phyloP scores from a whole-genome alignment of 2,888 invertebrate species.

The Meiosimyza platycephala region DNA sequence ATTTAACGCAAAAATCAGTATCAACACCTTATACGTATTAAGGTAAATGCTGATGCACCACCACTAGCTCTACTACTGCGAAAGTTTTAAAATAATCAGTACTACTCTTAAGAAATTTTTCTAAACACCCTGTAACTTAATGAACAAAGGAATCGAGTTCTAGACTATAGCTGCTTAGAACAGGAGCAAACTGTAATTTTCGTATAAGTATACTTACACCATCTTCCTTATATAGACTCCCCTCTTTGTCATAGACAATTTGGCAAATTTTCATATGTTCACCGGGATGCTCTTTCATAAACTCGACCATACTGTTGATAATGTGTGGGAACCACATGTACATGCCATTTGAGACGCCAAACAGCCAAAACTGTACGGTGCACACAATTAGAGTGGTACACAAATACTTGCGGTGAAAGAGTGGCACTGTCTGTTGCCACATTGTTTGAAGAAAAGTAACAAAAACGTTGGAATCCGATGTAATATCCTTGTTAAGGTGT shows the following conservation, averaged over 20 bases:
- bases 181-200: too few relatives aligned
- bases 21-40: too few relatives aligned
- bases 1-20: too few relatives aligned
- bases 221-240: constrained; percentile 44
- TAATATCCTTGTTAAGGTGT: constrained; percentile 27
- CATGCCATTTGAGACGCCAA: constrained; percentile 57
- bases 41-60: too few relatives aligned
- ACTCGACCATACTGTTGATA: constrained; percentile 58
- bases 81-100: too few relatives aligned
- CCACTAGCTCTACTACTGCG: too few relatives aligned
- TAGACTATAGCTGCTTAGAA: too few relatives aligned
- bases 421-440: constrained; percentile 61
- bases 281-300: constrained; percentile 51
- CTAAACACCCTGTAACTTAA: too few relatives aligned
- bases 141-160: too few relatives aligned
- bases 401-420: constrained; percentile 56
- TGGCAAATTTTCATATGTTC: constrained; percentile 53
- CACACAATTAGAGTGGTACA: constrained; percentile 57
- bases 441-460: constrained; percentile 51
- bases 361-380: constrained; percentile 59
- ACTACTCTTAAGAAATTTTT: too few relatives aligned
- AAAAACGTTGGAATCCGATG: constrained; percentile 44
- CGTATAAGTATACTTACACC: constrained; percentile 42
- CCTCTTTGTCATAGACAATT: constrained; percentile 51
- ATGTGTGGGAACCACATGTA: constrained; percentile 65